Conservation (phyloP, 2,797 vertebrate species). For the Zonotrichia albicollis region DNA sequence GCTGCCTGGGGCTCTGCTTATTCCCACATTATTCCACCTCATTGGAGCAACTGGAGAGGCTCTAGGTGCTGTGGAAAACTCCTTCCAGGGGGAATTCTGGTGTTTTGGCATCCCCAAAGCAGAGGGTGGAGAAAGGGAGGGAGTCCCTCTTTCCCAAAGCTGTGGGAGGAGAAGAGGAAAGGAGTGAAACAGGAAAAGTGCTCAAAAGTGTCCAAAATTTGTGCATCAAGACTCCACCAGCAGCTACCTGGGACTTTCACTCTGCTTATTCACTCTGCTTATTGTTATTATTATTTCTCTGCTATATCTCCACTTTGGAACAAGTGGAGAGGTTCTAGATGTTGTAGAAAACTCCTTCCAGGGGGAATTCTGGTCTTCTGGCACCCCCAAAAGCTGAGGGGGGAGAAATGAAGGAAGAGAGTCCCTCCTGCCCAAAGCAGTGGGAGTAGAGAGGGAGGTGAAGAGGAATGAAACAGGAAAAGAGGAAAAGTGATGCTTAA, state of each 20-base stretch:
- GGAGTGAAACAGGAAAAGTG: neutral
- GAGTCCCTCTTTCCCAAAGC: too few species aligned
- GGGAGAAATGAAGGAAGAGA: neutral
- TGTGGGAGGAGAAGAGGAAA: too few species aligned
- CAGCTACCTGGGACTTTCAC: too few species aligned
- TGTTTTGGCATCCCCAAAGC: too few species aligned
- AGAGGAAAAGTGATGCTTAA: neutral
- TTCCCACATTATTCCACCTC: neutral
- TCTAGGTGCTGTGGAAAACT: fast-evolving
- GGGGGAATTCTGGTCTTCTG: neutral
- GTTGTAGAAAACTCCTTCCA: neutral
- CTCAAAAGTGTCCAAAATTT: neutral
- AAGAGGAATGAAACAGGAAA: too few species aligned
- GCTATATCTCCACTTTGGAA: neutral
- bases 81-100: too few species aligned
- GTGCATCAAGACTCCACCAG: fast-evolving
- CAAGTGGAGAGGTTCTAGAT: fast-evolving
- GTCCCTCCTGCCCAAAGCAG: fast-evolving
- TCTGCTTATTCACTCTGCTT: fast-evolving
- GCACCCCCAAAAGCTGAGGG: too few species aligned
- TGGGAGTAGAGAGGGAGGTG: neutral
- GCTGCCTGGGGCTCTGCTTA: fast-evolving
- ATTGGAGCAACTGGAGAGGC: fast-evolving
- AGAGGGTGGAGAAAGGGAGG: neutral
- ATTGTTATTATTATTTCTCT: too few species aligned